Evolutionary conservation across 2,888 invertebrate species (phyloP).

Genomic region (Perdita meconis): DNA sequence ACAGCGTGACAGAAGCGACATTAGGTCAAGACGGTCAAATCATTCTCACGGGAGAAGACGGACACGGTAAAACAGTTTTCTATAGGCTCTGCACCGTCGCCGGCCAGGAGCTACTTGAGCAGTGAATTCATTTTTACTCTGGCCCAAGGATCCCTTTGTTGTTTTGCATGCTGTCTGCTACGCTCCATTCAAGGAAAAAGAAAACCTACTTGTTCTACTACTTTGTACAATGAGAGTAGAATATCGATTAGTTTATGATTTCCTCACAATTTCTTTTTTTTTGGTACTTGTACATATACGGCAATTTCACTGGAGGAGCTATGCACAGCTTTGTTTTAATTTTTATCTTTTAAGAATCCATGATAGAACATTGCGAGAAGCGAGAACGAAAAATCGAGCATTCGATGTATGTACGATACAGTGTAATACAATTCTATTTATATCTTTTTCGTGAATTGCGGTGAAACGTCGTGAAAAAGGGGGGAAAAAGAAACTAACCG

Average conservation of each 20-base stretch:
- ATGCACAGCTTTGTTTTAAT: conserved; percentile 71
- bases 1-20: conserved; percentile 95
- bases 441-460: conserved; percentile 22
- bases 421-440: background rate
- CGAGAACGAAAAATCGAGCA: conserved; percentile 27
- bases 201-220: conserved; percentile 70
- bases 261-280: conserved; percentile 45
- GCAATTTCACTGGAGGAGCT: conserved; percentile 70
- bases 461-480: conserved; percentile 16
- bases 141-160: conserved; percentile 74
- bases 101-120: conserved; percentile 84
- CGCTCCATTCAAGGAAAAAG: conserved; percentile 77
- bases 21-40: conserved; percentile 97
- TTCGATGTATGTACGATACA: conserved; percentile 6
- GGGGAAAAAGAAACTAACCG: background rate
- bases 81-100: conserved; percentile 85
- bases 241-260: conserved; percentile 66
- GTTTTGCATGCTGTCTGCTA: conserved; percentile 81
- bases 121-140: conserved; percentile 78
- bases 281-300: conserved; percentile 75
- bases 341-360: conserved; percentile 77
- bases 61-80: conserved; percentile 90
- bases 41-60: conserved; percentile 97
- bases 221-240: conserved; percentile 75
- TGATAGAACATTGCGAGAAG: conserved; percentile 43